A percentile compares a stretch with the other conserved stretches of the same genome.
Conservation (phyloP, 2,888 invertebrate genomes). For the Oscheius myriophilus region DNA sequence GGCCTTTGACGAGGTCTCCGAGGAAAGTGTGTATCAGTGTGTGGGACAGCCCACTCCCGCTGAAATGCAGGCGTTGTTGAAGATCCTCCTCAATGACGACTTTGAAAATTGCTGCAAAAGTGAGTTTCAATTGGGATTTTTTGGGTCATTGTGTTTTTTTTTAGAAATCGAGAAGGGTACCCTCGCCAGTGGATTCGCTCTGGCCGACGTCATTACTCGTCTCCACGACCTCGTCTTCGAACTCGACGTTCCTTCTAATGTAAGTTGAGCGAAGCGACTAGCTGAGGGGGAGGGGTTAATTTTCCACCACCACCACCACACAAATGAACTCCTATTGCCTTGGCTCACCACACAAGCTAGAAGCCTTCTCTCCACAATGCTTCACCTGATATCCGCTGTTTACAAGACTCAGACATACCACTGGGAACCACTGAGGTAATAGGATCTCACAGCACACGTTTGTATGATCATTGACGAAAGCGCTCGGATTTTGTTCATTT, state of each 20-base stretch:
- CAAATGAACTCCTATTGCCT: too few species aligned
- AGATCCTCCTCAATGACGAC: constrained; percentile 79
- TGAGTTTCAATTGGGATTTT: constrained; percentile 26
- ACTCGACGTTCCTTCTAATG: constrained; percentile 46
- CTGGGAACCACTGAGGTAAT: too few species aligned
- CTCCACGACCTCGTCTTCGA: constrained; percentile 81
- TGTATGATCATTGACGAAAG: too few species aligned
- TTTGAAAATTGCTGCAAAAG: constrained; percentile 58
- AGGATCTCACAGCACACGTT: too few species aligned
- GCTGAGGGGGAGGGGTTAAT: too few species aligned
- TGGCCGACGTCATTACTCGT: constrained; percentile 91
- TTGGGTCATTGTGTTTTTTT: constrained; percentile 29
- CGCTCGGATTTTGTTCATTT: too few species aligned
- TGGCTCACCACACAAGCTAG: too few species aligned
- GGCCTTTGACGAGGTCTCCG: constrained; percentile 87
- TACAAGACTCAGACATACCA: too few species aligned
- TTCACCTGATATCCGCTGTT: too few species aligned
- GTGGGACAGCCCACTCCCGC: constrained; percentile 92
- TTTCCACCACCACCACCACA: neutral
- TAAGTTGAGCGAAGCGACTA: neutral
- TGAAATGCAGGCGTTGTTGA: constrained; percentile 88
- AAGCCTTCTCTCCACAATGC: too few species aligned
- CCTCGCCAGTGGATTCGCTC: constrained; percentile 87
- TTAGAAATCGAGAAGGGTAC: constrained; percentile 80
- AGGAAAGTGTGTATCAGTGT: constrained; percentile 91